A percentile compares a stretch with the other conserved stretches of the same genome.
Evolutionary conservation across 2,113 vertebrate genomes (phyloP).

Genomic region (Podilymbus podiceps): DNA sequence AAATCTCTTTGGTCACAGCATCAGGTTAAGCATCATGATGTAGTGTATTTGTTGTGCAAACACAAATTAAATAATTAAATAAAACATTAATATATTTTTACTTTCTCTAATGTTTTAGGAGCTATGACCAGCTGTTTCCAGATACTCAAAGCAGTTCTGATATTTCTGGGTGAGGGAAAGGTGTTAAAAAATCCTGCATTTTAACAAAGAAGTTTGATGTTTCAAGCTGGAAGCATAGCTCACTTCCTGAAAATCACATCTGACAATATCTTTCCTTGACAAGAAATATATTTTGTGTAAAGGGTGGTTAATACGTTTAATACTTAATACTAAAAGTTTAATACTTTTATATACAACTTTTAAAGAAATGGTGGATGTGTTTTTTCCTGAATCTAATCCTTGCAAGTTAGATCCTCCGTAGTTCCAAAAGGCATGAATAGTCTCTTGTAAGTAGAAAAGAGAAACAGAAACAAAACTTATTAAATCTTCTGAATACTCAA

Average conservation of each 20-base stretch:
- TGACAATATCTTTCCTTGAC: neutral
- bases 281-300: neutral
- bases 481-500: neutral
- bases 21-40: neutral
- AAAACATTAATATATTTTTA: neutral
- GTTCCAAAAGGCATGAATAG: neutral
- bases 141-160: neutral
- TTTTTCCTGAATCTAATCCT: neutral
- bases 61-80: neutral
- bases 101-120: neutral
- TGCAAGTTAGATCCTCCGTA: accelerated
- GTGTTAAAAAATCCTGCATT: neutral
- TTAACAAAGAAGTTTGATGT: neutral
- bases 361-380: neutral
- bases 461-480: neutral
- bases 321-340: neutral
- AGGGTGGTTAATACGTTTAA: too few relatives aligned
- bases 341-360: neutral
- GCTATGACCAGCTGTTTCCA: neutral
- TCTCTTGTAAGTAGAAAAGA: neutral
- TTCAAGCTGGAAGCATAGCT: neutral
- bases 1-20: neutral
- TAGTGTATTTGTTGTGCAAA: neutral
- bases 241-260: neutral
- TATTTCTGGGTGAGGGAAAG: neutral